Evolutionary conservation across 2,888 invertebrate genomes (phyloP).

Genomic region (Argynnis bischoffii): DNA sequence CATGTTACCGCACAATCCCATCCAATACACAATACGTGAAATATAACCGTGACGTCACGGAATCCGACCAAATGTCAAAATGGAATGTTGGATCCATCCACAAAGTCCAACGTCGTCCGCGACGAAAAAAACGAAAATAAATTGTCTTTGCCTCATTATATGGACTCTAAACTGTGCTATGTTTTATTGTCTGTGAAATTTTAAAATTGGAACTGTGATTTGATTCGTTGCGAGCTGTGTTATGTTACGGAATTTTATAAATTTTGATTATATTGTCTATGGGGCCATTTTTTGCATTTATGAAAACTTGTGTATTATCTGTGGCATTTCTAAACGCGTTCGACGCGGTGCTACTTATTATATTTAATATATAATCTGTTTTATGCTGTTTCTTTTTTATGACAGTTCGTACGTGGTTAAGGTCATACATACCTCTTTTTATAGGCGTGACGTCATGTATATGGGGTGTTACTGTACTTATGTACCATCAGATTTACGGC

Average conservation of each 20-base stretch:
- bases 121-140: slow-evolving; percentile 82
- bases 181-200: slow-evolving; percentile 48
- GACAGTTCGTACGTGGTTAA: slow-evolving; percentile 83
- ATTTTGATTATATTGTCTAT: slow-evolving; percentile 16
- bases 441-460: slow-evolving; percentile 95
- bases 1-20: slow-evolving; percentile 80
- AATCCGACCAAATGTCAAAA: slow-evolving; percentile 54
- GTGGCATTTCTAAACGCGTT: slow-evolving; percentile 64
- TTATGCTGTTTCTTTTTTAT: slow-evolving; percentile 56
- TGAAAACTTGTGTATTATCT: slow-evolving; percentile 41
- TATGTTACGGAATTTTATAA: slow-evolving; percentile 38
- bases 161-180: slow-evolving; percentile 50
- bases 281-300: slow-evolving; percentile 51
- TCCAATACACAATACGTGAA: slow-evolving; percentile 64
- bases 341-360: slow-evolving; percentile 53
- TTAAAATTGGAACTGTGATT: slow-evolving; percentile 73
- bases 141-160: slow-evolving; percentile 42
- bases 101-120: slow-evolving; percentile 81
- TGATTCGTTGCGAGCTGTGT: slow-evolving; percentile 46
- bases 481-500: slow-evolving; percentile 72
- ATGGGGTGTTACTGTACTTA: slow-evolving; percentile 86
- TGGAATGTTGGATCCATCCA: slow-evolving; percentile 74
- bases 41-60: slow-evolving; percentile 56
- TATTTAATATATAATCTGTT: slow-evolving; percentile 50
- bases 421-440: slow-evolving; percentile 89